These are phyloP conservation scores for Dastarcus helophoroides DNA, from an alignment of 2,888 invertebrate genomes.

Conservation along the genomic window DNA sequence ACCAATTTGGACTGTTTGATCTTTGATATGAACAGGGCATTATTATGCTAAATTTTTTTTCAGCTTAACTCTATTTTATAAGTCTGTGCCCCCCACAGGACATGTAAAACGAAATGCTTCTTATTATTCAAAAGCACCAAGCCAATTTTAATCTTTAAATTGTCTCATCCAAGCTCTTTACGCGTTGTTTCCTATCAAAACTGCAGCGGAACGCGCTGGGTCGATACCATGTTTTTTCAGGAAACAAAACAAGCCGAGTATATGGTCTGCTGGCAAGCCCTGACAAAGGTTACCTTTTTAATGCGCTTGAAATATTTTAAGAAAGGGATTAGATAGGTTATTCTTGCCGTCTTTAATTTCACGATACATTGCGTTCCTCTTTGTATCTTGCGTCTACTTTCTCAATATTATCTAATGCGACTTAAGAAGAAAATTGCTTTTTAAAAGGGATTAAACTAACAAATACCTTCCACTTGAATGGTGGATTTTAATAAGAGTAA, in stretches of 20 bases:
- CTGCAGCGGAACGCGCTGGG: neutral
- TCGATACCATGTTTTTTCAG: neutral
- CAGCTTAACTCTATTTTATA: no score
- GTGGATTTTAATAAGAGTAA: no score
- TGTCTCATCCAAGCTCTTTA: neutral
- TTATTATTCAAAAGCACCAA: neutral
- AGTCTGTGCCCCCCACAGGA: no score
- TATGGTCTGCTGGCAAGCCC: constrained; percentile 10
- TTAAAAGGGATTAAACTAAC: no score
- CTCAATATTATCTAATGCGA: constrained; percentile 12
- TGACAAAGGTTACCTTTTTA: constrained; percentile 20
- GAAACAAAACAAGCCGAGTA: neutral
- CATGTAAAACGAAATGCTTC: no score
- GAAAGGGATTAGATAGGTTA: constrained; percentile 27
- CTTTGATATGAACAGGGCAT: no score
- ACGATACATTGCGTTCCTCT: constrained; percentile 24
- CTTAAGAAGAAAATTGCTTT: constrained; percentile 16
- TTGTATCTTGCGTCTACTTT: constrained; percentile 13
- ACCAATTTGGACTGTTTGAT: no score
- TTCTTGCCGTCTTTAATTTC: constrained; percentile 28
- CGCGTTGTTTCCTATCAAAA: neutral
- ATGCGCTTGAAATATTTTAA: constrained; percentile 23
- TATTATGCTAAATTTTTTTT: no score
- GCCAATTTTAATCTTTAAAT: neutral
- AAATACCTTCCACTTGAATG: no score